These are phyloP conservation scores for Bombus picipes DNA, from an alignment of 1,140 invertebrate species.

Conservation along the genomic window DNA sequence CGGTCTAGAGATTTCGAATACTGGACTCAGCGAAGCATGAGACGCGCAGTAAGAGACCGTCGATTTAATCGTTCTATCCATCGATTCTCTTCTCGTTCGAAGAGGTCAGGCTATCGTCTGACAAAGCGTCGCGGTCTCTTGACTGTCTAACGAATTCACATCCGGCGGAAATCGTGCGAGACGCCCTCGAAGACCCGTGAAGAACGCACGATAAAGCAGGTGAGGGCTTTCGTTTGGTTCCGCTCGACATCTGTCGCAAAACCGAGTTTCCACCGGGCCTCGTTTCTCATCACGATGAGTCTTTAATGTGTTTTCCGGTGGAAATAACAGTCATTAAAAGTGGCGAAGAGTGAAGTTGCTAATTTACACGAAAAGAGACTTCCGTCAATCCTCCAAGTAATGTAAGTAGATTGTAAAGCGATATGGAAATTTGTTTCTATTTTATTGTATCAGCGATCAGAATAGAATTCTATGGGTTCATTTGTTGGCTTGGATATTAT, in stretches of 20 bases:
- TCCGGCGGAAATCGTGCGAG: constrained; percentile 63
- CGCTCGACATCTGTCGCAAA: constrained; percentile 8
- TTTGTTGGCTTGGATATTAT: no score
- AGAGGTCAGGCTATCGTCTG: constrained; percentile 47
- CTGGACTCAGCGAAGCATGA: not conserved
- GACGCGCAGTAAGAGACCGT: not conserved
- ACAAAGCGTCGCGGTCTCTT: constrained; percentile 24
- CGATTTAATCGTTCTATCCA: constrained; percentile 3
- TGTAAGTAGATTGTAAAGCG: not conserved
- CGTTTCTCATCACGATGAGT: constrained; percentile 18
- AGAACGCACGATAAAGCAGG: not conserved
- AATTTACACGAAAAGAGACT: not conserved
- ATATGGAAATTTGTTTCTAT: no score
- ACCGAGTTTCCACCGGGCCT: not conserved
- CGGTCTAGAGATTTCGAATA: not conserved
- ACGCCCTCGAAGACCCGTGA: constrained; percentile 32
- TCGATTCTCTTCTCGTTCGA: not conserved
- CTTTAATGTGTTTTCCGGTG: constrained; percentile 1
- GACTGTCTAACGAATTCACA: constrained; percentile 44
- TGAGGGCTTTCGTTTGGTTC: constrained; percentile 12
- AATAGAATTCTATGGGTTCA: no score
- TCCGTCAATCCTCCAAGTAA: not conserved
- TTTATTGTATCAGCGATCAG: no score
- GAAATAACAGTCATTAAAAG: constrained; percentile 8
- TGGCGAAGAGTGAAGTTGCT: not conserved